phyloP scores from a whole-genome alignment of 2,113 vertebrate species.

The Tupaia chinensis region DNA sequence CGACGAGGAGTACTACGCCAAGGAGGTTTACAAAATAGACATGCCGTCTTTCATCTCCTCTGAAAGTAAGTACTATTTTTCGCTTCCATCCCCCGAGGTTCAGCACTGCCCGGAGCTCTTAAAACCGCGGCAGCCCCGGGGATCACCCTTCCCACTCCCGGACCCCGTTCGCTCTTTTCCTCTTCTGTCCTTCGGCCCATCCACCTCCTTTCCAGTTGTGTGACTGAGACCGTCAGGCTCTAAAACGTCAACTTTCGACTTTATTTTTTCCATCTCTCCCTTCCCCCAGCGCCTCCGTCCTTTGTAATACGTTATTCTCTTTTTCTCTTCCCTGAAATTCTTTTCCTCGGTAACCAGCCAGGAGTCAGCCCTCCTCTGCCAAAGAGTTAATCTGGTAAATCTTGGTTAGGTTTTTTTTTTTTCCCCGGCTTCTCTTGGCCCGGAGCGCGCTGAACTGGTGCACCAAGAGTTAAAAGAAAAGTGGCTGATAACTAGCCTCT shows the following conservation, averaged over 20 bases:
- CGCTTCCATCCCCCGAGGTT: conserved; percentile 26
- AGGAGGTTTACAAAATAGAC: conserved; percentile 98
- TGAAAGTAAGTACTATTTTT: conserved; percentile 93
- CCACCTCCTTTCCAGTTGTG: neutral
- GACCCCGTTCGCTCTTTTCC: neutral
- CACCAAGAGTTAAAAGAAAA: conserved; percentile 74
- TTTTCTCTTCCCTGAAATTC: neutral
- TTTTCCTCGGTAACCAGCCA: neutral
- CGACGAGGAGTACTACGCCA: conserved; percentile 99
- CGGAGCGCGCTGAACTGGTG: neutral
- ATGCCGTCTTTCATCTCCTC: conserved; percentile 91
- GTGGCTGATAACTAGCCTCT: conserved; percentile 34
- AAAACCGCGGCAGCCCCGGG: neutral
- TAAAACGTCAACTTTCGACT: neutral
- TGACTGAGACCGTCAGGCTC: neutral
- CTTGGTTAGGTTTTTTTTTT: conserved; percentile 33
- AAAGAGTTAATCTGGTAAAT: neutral
- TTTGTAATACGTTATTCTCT: neutral
- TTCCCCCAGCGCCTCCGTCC: neutral
- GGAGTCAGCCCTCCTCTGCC: neutral
- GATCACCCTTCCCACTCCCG: neutral
- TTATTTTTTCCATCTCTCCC: neutral
- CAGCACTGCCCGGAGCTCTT: conserved; percentile 59
- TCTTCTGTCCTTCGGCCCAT: neutral
- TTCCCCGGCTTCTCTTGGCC: neutral